A percentile compares a stretch with the other conserved stretches of the same genome.
Conservation (phyloP, 2,888 invertebrate species). For the Cactoblastis cactorum region DNA sequence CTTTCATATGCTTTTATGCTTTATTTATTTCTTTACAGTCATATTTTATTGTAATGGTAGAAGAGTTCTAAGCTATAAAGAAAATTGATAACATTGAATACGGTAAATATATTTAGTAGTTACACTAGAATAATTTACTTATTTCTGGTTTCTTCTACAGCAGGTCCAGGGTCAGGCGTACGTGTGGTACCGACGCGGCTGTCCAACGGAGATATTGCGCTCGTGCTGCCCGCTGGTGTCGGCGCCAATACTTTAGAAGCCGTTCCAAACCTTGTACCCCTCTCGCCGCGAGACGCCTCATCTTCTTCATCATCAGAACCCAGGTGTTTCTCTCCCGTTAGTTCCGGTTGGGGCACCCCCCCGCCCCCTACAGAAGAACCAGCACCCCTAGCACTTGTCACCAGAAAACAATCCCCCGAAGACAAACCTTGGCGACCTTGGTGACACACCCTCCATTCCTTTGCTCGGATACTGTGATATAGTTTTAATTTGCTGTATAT, state of each 20-base stretch:
- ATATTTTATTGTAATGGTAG: no score
- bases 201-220: conserved; percentile 90
- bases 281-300: conserved; percentile 86
- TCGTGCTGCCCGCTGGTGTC: conserved; percentile 85
- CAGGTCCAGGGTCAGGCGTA: conserved; percentile 84
- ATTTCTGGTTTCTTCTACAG: conserved; percentile 38
- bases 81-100: no score
- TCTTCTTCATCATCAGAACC: conserved; percentile 83
- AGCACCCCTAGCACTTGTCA: conserved; percentile 85
- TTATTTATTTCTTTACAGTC: no score
- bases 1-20: no score
- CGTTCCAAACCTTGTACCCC: conserved; percentile 85
- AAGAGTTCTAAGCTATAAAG: no score
- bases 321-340: conserved; percentile 80
- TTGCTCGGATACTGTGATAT: conserved; percentile 40
- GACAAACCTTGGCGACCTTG: conserved; percentile 92
- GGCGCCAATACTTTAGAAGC: conserved; percentile 72
- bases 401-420: conserved; percentile 81
- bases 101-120: no score
- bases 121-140: neutral
- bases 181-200: conserved; percentile 90
- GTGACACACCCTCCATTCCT: conserved; percentile 68
- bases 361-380: conserved; percentile 61
- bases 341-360: conserved; percentile 71
- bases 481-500: conserved; percentile 22